Conservation (phyloP, 2,888 invertebrate species). For the Idaea dimidiata region DNA sequence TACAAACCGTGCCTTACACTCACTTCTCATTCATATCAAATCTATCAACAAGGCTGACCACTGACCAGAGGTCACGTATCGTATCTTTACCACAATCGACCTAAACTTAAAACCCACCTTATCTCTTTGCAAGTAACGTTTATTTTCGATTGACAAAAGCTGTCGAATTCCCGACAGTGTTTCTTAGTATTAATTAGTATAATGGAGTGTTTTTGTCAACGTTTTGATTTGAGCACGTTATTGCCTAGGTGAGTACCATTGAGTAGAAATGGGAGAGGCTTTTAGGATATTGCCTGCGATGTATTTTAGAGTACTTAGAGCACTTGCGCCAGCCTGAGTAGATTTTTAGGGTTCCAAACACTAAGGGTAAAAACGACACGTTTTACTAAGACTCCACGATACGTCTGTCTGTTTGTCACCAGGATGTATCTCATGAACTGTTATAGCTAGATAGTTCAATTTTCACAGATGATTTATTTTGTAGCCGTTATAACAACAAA, state of each 20-base stretch:
- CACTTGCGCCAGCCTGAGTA: too few species aligned
- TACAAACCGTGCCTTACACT: constrained; percentile 10
- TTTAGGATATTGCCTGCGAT: neutral
- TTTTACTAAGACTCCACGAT: too few species aligned
- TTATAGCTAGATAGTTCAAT: too few species aligned
- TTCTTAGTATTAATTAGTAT: constrained; percentile 3
- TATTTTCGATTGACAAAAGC: neutral
- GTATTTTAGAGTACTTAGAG: neutral
- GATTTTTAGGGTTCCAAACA: too few species aligned
- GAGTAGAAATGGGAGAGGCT: neutral
- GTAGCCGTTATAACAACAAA: too few species aligned
- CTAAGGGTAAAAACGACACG: too few species aligned
- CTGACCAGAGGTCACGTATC: constrained; percentile 21
- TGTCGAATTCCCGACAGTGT: neutral
- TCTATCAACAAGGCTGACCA: constrained; percentile 30
- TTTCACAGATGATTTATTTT: too few species aligned
- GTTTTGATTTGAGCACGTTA: neutral
- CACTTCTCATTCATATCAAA: constrained; percentile 9
- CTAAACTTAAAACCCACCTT: neutral
- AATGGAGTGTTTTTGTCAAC: constrained; percentile 4
- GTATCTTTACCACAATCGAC: neutral
- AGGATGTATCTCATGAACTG: too few species aligned
- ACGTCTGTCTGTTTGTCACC: too few species aligned
- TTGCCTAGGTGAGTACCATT: constrained; percentile 6
- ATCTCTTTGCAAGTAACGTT: neutral